Evolutionary conservation across 2,797 vertebrate genomes (phyloP), one percentile per base, ranked within the genome.

Genomic region (Florisuga fusca): DNA sequence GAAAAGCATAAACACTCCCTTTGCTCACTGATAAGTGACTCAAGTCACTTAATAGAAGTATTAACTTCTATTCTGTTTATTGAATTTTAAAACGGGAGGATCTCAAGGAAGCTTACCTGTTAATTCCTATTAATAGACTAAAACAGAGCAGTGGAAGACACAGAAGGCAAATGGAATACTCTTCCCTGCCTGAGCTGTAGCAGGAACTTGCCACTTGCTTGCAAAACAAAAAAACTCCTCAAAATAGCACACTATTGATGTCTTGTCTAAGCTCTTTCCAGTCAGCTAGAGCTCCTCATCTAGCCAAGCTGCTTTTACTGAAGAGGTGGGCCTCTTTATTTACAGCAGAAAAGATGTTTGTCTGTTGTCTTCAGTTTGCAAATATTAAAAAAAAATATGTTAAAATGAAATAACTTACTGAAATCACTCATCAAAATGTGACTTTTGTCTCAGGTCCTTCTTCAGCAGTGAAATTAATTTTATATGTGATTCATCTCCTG

Each of bases 401-500:
- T 10, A 41, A 41, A 41, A 27, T 63, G 22, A 92, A 76, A 58
- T 16, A 62, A 33, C 23, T n/a, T 58, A 53, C 12, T 64, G 55
- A 75, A 82, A 34, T 50, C 88, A 67, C 36, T 76, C 36, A 43
- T 14, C 43, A 36, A 76, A 77, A 54, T 25, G 13, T 15, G 87
- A 22, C 20, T 34, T 79, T 87, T 71, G 41, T 51, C 63, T 72
- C 31, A 34, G 72, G 72, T 78, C 33, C 48, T 85, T 54, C 29
- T 45, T 45, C 71, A 75, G 33, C 67, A 33, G 34, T 45, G 54
- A 62, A 67, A 89, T 93, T 89, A 81, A 72, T 84, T 79, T 62
- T 55, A 54, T 51, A 46, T 33, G 76, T 68, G 76, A 84, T 95
- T 90, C 94, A 53, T 74, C 53, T 89, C 77, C 38, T 75, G 80